Base-by-base conservation (phyloP, 2,113 vertebrate genomes). In the Oncorhynchus tshawytscha region DNA sequence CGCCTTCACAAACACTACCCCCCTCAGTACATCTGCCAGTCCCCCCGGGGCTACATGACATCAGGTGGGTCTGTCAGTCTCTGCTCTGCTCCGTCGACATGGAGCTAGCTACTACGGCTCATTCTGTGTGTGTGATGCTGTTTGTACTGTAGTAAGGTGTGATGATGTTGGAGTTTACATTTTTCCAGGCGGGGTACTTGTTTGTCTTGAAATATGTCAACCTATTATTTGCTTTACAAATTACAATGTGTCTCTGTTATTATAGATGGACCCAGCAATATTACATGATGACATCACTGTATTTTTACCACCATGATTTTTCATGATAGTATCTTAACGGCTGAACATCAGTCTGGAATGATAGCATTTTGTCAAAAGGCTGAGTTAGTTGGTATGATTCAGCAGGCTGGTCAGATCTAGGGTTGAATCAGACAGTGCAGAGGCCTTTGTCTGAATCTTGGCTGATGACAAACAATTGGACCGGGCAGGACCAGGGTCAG, bases 1-100 rank as follows among this genome's bases (percentile, higher is more conserved):
- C 94, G 94, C 79, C 92, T 95, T 87, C 95, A 96, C 92, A 96
- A 81, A 84, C 95, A 94, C 84, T 95, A 96, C 88, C 94, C 96
- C 70, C 94, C 95, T 20, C 93, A 95, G 81, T 95, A 96, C 78
- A 85, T 94, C 85, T 93, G 94, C 85, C 95, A 94, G 90, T 91
- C 94, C 48, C 85, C 94, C 66, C 91, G 95, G 87, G 95, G 95
- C 85, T 96, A 95, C 92, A 90, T 95, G 92, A 95, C 95, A 89
- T 93, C 95, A 96, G 95, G 95, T 96, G 80, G 75, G 95, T 95
- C 24, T 71, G n/a, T 9, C 24, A 34, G 48, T 70, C 62, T 66
- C 20, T 12, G 34, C 65, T 29, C 54, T 75, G 12, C 15, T 67
- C 15, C 7, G 67, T 68, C 29, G 4, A 6, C 29, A 9, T 68